phyloP scores from a whole-genome alignment of 2,113 vertebrate species.

The Heliornis fulica region DNA sequence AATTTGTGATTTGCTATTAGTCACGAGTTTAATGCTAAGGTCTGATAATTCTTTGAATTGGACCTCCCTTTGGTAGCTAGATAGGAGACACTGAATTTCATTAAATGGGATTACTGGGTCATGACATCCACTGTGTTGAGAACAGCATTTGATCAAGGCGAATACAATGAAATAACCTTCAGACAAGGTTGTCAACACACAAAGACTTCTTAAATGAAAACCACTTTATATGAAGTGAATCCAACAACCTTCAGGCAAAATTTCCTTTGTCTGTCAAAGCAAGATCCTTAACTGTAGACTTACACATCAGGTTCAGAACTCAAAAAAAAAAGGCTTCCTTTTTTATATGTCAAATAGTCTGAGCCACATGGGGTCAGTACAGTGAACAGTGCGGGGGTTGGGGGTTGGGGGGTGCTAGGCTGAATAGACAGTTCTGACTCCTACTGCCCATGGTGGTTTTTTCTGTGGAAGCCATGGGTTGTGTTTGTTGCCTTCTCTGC shows the following conservation, averaged over 20 bases:
- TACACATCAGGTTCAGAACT: not conserved
- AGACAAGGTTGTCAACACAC: slow-evolving; percentile 38
- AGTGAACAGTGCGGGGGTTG: not conserved
- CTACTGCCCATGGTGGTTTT: accelerated
- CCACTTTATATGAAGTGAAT: not conserved
- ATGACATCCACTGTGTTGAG: not conserved
- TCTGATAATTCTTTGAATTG: slow-evolving; percentile 48
- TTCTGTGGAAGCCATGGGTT: not conserved
- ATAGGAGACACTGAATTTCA: not conserved
- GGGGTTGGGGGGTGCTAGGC: not conserved
- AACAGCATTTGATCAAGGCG: slow-evolving; percentile 4
- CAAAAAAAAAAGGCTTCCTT: not conserved
- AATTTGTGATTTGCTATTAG: slow-evolving; percentile 40
- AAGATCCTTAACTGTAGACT: not conserved
- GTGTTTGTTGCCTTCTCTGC: not conserved
- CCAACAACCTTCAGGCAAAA: not conserved
- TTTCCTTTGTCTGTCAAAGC: not conserved
- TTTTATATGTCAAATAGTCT: not conserved
- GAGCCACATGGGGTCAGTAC: not conserved
- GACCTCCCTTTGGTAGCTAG: not conserved
- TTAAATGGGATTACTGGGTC: slow-evolving; percentile 43
- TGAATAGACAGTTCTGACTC: not conserved
- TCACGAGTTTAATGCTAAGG: slow-evolving; percentile 9
- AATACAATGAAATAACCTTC: slow-evolving; percentile 25
- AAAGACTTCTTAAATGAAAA: not conserved